These are phyloP conservation scores for Cirrhinus mrigala DNA, from an alignment of 2,797 vertebrate species.

Conservation along the genomic window DNA sequence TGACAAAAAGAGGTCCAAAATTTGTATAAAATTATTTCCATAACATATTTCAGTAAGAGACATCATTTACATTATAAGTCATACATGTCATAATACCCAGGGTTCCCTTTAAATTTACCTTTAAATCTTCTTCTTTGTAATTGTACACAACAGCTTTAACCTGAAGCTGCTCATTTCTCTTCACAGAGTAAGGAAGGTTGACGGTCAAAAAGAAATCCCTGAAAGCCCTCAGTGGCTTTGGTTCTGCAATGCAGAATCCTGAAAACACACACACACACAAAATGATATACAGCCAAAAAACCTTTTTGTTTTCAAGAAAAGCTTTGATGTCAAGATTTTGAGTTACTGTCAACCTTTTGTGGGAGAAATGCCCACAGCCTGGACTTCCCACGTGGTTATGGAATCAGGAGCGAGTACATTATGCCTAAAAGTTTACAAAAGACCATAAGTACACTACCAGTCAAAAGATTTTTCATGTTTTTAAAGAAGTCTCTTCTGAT, in stretches of 20 bases:
- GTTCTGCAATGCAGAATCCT: slow-evolving; percentile 78
- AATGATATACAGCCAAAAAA: background rate
- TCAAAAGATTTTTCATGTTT: too few species aligned
- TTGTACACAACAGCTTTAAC: slow-evolving; percentile 78
- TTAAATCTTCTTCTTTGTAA: slow-evolving; percentile 64
- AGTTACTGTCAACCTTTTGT: slow-evolving; percentile 64
- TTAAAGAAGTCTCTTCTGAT: too few species aligned
- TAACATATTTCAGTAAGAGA: too few species aligned
- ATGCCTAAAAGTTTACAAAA: slow-evolving; percentile 48
- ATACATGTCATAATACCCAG: too few species aligned
- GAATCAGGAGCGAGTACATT: slow-evolving; percentile 69
- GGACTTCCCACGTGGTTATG: slow-evolving; percentile 79
- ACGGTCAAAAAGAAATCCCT: slow-evolving; percentile 76
- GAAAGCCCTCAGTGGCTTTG: slow-evolving; percentile 72
- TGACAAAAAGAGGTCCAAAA: too few species aligned
- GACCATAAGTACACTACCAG: too few species aligned
- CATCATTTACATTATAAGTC: too few species aligned
- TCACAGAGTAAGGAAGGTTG: slow-evolving; percentile 75
- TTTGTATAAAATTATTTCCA: too few species aligned
- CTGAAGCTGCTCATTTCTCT: slow-evolving; percentile 76
- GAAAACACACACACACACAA: background rate
- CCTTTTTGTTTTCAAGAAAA: background rate
- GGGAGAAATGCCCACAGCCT: slow-evolving; percentile 74
- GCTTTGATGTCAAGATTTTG: background rate
- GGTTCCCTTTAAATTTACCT: slow-evolving; percentile 63